Base-by-base conservation (phyloP, 2,113 vertebrate genomes). In the Aplodontia rufa region DNA sequence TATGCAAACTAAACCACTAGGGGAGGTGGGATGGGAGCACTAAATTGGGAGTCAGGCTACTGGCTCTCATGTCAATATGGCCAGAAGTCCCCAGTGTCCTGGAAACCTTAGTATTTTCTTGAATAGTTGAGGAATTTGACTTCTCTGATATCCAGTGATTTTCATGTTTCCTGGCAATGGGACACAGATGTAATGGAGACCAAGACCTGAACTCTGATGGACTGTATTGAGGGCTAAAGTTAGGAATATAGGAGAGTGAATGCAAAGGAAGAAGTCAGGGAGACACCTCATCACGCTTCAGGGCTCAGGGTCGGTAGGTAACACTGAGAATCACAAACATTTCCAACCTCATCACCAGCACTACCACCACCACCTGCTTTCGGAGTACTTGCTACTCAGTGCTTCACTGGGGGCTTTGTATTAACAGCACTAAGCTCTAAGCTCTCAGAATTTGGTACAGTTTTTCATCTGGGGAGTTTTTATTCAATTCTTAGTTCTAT, bases 1-100 rank as follows among this genome's bases (percentile, higher is more conserved):
- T 30, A 0, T 0, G 0, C 69, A 20, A 45, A 78, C 22, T 7
- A 72, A 66, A 47, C 6, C 35, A 6, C 5, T 9, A 2, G 13
- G 28, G 28, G n/a, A 55, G 55, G 14, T 1, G 9, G 5, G 42
- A 24, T 12, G 10, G n/a, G 62, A 4, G 24, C 74, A 19, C 9
- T 0, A 11, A 37, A 6, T 24, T 6, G 22, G 45, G 6, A 66
- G 37, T 22, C 24, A 2, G 6, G 20, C 20, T 12, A 7, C 0
- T 17, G 37, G 49, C 30, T 71, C 13, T 22, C 16, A 8, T 4
- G 47, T 49, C 20, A 11, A 1, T 5, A 16, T 17, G 74, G 35
- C 47, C 40, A 3, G 49, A 37, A 40, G 35, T 37, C 30, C 55
- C 72, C 49, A 30, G 8, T 17, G 30, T 28, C n/a, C 81, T 37